These are phyloP conservation scores for Mantis religiosa DNA, from an alignment of 2,888 invertebrate genomes.

Conservation along the genomic window DNA sequence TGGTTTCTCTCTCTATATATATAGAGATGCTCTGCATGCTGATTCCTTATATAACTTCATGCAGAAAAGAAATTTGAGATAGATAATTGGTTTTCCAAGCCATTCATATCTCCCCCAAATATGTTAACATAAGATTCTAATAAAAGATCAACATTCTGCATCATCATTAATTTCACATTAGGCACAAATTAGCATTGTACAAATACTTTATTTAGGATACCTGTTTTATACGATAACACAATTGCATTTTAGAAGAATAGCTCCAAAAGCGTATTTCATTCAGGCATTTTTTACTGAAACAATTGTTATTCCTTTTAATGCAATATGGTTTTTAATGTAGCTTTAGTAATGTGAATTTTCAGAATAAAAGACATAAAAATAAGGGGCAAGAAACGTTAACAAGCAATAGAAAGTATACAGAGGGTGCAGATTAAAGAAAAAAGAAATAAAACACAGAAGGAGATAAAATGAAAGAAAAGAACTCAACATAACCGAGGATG, in stretches of 20 bases:
- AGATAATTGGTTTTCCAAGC: background rate
- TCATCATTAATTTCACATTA: background rate
- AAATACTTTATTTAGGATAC: background rate
- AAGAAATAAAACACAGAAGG: conserved; percentile 19
- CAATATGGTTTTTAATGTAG: background rate
- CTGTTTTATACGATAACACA: background rate
- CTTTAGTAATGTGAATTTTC: background rate
- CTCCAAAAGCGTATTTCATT: background rate
- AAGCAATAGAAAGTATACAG: background rate
- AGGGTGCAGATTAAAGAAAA: conserved; percentile 25
- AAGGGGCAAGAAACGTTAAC: background rate
- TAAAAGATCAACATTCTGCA: background rate
- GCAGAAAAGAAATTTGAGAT: background rate
- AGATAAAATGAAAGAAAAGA: conserved; percentile 18
- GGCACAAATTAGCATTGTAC: background rate
- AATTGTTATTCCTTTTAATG: background rate
- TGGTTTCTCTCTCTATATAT: background rate
- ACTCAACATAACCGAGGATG: conserved; percentile 13
- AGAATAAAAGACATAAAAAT: background rate
- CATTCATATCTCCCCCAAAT: background rate
- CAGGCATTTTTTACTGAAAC: background rate
- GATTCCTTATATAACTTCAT: background rate
- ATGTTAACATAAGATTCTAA: background rate
- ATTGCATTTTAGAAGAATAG: background rate
- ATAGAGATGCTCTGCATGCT: background rate